Evolutionary conservation across 2,888 invertebrate species (phyloP), one percentile per base, ranked within the genome.

Genomic region (Vesta saturnalis): DNA sequence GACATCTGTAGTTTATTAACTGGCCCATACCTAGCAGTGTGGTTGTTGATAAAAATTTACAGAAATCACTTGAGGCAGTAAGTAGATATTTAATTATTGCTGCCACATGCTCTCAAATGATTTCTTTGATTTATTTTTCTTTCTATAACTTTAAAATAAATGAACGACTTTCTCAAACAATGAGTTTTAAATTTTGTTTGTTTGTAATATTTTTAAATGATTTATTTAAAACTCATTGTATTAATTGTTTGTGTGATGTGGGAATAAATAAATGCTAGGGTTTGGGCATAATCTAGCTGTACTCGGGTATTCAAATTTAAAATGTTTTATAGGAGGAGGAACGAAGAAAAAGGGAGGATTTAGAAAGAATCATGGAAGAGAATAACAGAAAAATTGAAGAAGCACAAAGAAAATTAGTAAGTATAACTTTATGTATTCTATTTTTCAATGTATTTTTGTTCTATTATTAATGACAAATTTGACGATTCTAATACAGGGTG

Each of bases 301-400:
- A 76, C 71, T 77, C 80, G 78, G 83, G 84, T 85, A 85, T 80
- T 84, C 85, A 74, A 79, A 79, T 72, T 67, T 73, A 79, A 85
- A 86, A 85, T 86, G 85, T 88, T 87, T 91, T 90, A 90, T 94
- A 98, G 97, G 97, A 97, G 89, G 97, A 96, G 90, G 97, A 98
- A 89, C 91, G 91, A 86, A 92, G 93, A 87, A 97, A 97, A 88
- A 92, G 96, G 81, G 94, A 95, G 89, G 95, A 96, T 86, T 89
- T 97, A 84, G 97, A 97, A 87, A 91, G 91, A 86, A 97, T 97
- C 86, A 92, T 97, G 91, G 96, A 95, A 80, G 97, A 98, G 88
- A 98, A 98, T 88, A 97, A 97, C 89, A 91, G 90, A 85, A 97
- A 97, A 88, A 96, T 97, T 77, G 97, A 97, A 86, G 97, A 97